Conservation (phyloP, 2,113 vertebrate species). For the Toxostoma redivivum region DNA sequence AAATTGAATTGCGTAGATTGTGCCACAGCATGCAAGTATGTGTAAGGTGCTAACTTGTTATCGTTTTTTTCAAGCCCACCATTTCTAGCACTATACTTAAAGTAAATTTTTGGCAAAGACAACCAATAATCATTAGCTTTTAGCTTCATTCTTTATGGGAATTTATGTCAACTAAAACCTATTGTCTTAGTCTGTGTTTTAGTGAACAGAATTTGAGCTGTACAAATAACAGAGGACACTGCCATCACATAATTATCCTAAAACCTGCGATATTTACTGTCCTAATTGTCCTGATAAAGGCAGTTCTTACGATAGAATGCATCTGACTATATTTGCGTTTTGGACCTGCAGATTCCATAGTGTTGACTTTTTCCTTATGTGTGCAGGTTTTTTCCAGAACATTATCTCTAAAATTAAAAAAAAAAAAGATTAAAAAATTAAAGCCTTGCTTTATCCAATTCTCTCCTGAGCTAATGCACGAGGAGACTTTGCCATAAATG, state of each 20-base stretch:
- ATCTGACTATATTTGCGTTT: neutral
- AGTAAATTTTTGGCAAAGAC: neutral
- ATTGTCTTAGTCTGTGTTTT: neutral
- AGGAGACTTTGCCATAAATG: neutral
- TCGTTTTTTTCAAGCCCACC: neutral
- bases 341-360: neutral
- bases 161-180: neutral
- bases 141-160: neutral
- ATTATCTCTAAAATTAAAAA: neutral
- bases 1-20: neutral
- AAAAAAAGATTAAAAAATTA: neutral
- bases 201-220: neutral
- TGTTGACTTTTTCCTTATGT: neutral
- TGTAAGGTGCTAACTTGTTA: neutral
- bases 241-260: neutral
- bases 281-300: neutral
- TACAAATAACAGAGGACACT: neutral
- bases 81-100: neutral
- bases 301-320: neutral
- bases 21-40: neutral
- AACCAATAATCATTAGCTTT: neutral
- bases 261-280: neutral
- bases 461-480: neutral
- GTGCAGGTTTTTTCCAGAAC: neutral
- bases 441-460: neutral